A percentile compares a stretch with the other conserved stretches of the same genome.
These are phyloP conservation scores for Zaprionus africanus DNA, from an alignment of 1,140 invertebrate species.

Conservation along the genomic window DNA sequence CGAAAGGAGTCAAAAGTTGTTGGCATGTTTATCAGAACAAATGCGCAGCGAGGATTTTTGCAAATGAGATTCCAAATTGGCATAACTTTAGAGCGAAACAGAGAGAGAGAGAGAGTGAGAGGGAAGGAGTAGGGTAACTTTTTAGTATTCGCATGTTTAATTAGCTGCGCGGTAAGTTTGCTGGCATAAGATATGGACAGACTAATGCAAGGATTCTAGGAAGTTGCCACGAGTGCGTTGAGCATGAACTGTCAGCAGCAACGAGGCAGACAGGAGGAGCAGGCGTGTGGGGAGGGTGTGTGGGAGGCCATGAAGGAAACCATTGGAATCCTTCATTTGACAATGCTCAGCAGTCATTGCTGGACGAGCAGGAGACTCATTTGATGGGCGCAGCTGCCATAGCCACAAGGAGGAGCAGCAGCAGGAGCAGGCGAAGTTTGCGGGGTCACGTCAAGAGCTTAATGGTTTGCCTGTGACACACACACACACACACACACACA, in stretches of 20 bases:
- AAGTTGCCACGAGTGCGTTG: not conserved
- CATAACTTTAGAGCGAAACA: conserved; percentile 62
- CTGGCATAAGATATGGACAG: conserved; percentile 18
- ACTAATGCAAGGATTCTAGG: conserved; percentile 20
- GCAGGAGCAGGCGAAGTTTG: not conserved
- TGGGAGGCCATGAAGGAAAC: not conserved
- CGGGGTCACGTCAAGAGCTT: conserved; percentile 58
- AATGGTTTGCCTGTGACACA: conserved; percentile 62
- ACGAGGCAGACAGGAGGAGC: too few species aligned
- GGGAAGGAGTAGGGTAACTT: conserved; percentile 17
- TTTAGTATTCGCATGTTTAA: conserved; percentile 57
- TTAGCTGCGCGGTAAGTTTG: conserved; percentile 50
- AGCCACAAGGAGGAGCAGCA: not conserved
- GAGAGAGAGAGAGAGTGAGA: conserved; percentile 2
- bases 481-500: conserved; percentile 31
- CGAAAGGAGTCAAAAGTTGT: conserved; percentile 59
- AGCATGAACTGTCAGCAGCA: conserved; percentile 4
- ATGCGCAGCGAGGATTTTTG: conserved; percentile 64
- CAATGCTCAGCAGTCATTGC: not conserved
- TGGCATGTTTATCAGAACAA: conserved; percentile 75
- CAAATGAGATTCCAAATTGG: conserved; percentile 77
- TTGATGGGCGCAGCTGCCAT: conserved; percentile 37
- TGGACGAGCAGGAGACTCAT: not conserved
- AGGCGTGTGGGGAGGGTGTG: not conserved
- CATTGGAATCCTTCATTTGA: conserved; percentile 11